Base-by-base conservation (phyloP, 92 coral and sea anemone species). In the Heteractis magnifica region DNA sequence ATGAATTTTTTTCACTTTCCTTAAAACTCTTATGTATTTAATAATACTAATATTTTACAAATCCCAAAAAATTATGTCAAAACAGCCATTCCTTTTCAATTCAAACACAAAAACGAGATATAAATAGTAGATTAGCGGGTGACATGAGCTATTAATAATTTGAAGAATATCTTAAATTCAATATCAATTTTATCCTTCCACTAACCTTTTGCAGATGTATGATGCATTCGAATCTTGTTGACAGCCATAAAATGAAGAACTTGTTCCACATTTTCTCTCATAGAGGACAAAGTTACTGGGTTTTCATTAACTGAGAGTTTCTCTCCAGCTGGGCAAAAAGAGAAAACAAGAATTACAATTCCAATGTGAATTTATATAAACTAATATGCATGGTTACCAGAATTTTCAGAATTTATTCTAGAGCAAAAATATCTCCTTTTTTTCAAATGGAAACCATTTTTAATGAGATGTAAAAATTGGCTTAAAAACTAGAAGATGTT, bases 231-330 rank as follows among this genome's bases (percentile, higher is more conserved):
- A 70, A 97, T 97, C 71, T 91, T 90, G 74, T 86, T 95, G 26
- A 90, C 87, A 10, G 98, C 91, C 97, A 97, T 97, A 52, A 97
- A 97, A 71, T 92, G 94, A 13, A 97, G 90, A 34, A 97, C 95
- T 82, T 91, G 97, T 49, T 94, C 99, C 19, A 97, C 97, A 90
- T 97, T 97, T 71, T 94, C 99, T 72, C 94, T 97, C 94, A 94
- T 97, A 10, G 88, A 79, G 44, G 87, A 80, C 49, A 91, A 78
- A 10, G 92, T 84, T 16, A 92, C 79, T 41, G 99, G 97, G 10
- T 87, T 86, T 64, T 87, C 91, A 91, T 97, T 87, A 71, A 90
- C 81, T 65, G 85, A 86, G 76, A 97, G 81, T 41, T 86, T 84
- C 85, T 97, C 99, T 53, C 99, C 99, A 89, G 99, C 99, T 97